These are phyloP conservation scores for Sapayoa aenigma DNA, from an alignment of 2,113 vertebrate species.

Conservation along the genomic window DNA sequence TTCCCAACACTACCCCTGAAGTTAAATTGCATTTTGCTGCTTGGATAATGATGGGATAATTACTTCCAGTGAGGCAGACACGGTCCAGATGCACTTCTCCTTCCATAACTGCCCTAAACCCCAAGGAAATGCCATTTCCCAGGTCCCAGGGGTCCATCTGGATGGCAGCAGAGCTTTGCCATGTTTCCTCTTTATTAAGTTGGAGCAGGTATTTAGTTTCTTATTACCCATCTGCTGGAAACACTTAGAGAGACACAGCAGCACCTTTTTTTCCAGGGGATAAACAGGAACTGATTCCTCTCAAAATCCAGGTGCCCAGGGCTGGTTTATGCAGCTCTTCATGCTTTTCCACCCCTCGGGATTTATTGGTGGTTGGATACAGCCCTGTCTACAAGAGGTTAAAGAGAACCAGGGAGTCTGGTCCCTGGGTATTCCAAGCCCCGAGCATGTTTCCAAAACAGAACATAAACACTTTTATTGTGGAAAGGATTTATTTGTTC, in stretches of 20 bases:
- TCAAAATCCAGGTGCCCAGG: not conserved
- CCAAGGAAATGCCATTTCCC: not conserved
- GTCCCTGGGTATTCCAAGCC: not conserved
- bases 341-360: not conserved
- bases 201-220: not conserved
- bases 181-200: not conserved
- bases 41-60: not conserved
- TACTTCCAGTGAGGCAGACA: not conserved
- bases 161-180: not conserved
- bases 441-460: slow-evolving; percentile 39
- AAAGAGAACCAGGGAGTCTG: not conserved
- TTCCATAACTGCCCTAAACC: not conserved
- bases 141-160: not conserved
- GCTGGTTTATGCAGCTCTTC: not conserved
- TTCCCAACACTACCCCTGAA: not conserved
- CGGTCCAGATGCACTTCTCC: not conserved
- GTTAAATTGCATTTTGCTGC: not conserved
- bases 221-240: not conserved
- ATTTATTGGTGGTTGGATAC: not conserved
- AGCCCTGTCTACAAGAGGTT: not conserved
- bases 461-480: not conserved
- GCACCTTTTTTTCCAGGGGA: not conserved
- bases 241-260: not conserved
- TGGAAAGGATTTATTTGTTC: not conserved
- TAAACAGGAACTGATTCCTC: not conserved